Conservation (phyloP, 2,113 vertebrate species). For the Chlorodrepanis virens region DNA sequence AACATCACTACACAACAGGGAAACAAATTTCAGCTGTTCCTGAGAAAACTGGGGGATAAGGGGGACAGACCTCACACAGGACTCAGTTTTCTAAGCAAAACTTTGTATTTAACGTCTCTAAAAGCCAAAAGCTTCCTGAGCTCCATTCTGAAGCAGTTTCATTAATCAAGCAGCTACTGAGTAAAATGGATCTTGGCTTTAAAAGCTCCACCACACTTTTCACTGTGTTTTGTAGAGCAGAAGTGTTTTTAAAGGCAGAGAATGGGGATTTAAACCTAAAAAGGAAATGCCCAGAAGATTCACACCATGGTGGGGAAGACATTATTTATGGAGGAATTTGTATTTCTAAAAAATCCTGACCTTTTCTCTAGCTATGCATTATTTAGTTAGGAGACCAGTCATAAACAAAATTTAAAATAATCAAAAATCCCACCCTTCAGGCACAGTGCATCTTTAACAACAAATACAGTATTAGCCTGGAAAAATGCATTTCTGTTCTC, state of each 20-base stretch:
- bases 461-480: neutral
- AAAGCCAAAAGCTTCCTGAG: neutral
- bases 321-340: neutral
- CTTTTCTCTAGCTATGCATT: neutral
- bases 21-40: neutral
- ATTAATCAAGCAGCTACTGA: neutral
- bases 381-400: neutral
- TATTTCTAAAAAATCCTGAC: neutral
- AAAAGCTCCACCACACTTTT: neutral
- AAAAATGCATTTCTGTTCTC: neutral
- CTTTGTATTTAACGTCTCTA: neutral
- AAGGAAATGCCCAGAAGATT: neutral
- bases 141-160: neutral
- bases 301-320: neutral
- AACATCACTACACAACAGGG: neutral
- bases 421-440: neutral
- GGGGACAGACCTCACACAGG: neutral
- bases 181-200: neutral
- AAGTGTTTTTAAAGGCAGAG: neutral
- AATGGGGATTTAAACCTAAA: neutral
- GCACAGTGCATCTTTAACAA: neutral
- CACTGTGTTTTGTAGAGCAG: neutral
- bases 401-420: neutral
- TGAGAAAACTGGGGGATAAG: fast-evolving
- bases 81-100: neutral